Evolutionary conservation across 92 coral and sea anemone species (phyloP), one percentile per base, ranked within the genome.

Genomic region (Paramuricea clavata): DNA sequence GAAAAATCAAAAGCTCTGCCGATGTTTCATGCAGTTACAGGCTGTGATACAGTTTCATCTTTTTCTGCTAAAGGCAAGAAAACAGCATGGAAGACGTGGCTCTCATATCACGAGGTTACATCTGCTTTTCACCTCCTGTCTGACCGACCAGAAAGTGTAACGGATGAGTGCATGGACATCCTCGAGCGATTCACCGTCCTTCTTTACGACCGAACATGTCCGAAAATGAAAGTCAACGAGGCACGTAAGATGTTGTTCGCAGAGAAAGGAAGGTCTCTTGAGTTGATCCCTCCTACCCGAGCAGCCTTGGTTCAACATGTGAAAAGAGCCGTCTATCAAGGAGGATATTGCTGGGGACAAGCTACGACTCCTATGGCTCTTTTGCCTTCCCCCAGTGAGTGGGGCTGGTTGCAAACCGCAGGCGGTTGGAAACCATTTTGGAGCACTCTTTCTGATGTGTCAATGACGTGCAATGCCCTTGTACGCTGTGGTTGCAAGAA

Each of bases 291-390:
- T 5, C 91, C 83, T 23, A 81, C 89, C 21, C 27, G 35, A 50
- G 85, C 83, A 26, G 90, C 90, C 50, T 78, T 91, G 62, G 17
- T 64, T 81, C 86, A 64, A 60, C 78, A 81, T 41, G 49, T 70
- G 47, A 81, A 59, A 41, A 13, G 76, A 61, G 31, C 74, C 56
- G 36, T 78, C 3, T 17, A 31, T 73, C 57, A 73, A 41, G 79
- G 44, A 36, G 77, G 85, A 71, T 62, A 80, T 85, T 87, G 81
- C 69, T 81, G 83, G 87, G 77, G 87, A 69, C 81, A 87, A 31
- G 72, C 78, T 72, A 28, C 80, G 42, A 73, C 68, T 80, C 56
- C 71, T 22, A 79, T 74, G 49, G 69, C 56, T 87, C 49, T 52
- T 43, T 41, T 87, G 57, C 86, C 86, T 23, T 69, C 72, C 81